A percentile compares a stretch with the other conserved stretches of the same genome.
Conservation (phyloP, 1,140 invertebrate genomes). For the Dryas iulia region DNA sequence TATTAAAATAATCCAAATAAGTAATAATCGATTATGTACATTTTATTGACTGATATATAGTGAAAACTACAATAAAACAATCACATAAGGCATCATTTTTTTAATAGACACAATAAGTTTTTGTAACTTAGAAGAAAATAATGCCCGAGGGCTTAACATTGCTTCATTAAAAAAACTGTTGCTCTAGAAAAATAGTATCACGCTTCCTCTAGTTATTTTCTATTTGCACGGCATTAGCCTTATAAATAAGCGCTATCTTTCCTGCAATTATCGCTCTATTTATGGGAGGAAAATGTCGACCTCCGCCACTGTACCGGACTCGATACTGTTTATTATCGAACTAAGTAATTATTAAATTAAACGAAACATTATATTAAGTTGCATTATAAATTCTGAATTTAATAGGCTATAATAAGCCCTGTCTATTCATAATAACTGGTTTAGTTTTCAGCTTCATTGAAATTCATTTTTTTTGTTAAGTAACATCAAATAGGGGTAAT, state of each 20-base stretch:
- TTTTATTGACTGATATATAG: no score
- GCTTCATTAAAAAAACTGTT: background rate
- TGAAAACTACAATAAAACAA: no score
- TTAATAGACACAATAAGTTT: no score
- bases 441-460: background rate
- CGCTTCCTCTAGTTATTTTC: conserved; percentile 9
- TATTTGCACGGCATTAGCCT: conserved; percentile 27
- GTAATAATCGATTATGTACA: no score
- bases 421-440: background rate
- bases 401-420: background rate
- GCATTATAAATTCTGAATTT: background rate
- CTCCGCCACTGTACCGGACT: conserved; percentile 37
- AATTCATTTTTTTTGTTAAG: no score
- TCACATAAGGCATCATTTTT: no score
- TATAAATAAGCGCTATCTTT: conserved; percentile 44
- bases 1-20: no score
- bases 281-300: conserved; percentile 55
- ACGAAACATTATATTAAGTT: background rate
- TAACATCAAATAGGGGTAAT: no score
- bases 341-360: conserved; percentile 1
- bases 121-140: background rate
- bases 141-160: background rate
- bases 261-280: conserved; percentile 58
- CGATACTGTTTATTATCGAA: conserved; percentile 29
- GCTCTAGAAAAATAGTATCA: background rate